Evolutionary conservation across 2,888 invertebrate genomes (phyloP).

Genomic region (Camponotus fellah): DNA sequence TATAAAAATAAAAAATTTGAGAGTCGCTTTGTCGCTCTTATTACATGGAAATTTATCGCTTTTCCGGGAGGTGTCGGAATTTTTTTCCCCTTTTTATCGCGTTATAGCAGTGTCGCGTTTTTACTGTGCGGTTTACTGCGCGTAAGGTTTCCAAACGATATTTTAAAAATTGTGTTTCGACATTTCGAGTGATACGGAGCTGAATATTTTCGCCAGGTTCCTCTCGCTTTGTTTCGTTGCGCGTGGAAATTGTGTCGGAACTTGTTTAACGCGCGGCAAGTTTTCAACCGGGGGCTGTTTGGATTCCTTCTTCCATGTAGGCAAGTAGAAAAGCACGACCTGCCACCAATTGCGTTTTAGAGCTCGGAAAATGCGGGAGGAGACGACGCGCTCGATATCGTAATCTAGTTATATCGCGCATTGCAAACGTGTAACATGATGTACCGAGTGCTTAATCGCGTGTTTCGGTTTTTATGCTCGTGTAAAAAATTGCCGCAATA

Average conservation of each 20-base stretch:
- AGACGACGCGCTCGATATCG: constrained; percentile 39
- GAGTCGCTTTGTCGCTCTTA: neutral
- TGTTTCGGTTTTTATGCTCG: neutral
- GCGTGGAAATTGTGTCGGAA: constrained; percentile 4
- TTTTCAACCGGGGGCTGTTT: neutral
- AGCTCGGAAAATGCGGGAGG: constrained; percentile 34
- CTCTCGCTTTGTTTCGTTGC: neutral
- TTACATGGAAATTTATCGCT: neutral
- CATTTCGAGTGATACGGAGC: neutral
- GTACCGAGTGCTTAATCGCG: constrained; percentile 36
- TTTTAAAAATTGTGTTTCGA: neutral
- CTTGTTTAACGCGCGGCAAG: neutral
- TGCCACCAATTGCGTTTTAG: constrained; percentile 22
- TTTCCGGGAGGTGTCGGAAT: neutral
- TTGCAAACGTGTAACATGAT: constrained; percentile 16
- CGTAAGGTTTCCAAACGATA: neutral
- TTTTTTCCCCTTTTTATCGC: neutral
- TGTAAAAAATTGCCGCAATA: constrained; percentile 9
- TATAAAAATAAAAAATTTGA: neutral
- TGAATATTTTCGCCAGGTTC: neutral
- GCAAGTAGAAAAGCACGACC: constrained; percentile 23
- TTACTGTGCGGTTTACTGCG: neutral
- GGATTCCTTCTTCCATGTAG: constrained; percentile 2
- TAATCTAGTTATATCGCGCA: constrained; percentile 49
- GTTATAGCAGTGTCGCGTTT: neutral